Conservation (phyloP, 2,888 invertebrate genomes). For the Alloscopus bannaensis region DNA sequence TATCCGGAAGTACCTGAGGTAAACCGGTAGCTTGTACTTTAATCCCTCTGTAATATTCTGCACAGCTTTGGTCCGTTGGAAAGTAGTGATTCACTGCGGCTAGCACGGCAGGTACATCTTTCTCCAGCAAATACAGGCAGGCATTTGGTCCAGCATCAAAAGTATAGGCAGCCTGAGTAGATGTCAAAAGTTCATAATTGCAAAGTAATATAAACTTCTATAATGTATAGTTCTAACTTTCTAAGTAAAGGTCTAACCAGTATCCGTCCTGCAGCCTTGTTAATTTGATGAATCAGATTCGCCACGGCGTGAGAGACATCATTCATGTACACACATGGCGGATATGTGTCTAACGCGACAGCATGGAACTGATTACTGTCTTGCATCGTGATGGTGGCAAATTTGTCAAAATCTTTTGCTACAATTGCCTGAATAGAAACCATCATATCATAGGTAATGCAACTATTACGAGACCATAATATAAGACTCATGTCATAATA, state of each 20-base stretch:
- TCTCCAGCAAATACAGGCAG: slow-evolving; percentile 88
- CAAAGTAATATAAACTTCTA: background rate
- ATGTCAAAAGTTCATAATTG: background rate
- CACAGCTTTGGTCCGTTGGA: slow-evolving; percentile 78
- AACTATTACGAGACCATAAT: too few relatives aligned
- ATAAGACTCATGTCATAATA: too few relatives aligned
- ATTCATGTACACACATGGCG: slow-evolving; percentile 95
- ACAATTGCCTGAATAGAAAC: slow-evolving; percentile 78
- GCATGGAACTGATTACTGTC: slow-evolving; percentile 99
- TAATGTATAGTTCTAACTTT: slow-evolving; percentile 3
- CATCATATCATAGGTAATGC: too few relatives aligned
- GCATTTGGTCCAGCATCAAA: slow-evolving; percentile 99
- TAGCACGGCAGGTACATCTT: slow-evolving; percentile 83
- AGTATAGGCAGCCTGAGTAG: slow-evolving; percentile 89
- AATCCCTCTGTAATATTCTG: slow-evolving; percentile 79
- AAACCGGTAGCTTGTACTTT: slow-evolving; percentile 74
- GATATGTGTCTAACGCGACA: slow-evolving; percentile 92
- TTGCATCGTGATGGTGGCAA: slow-evolving; percentile 96
- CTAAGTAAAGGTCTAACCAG: too few relatives aligned
- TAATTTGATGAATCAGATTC: slow-evolving; percentile 88
- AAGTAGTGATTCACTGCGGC: slow-evolving; percentile 84
- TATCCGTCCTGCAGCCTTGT: slow-evolving; percentile 80
- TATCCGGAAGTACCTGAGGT: slow-evolving; percentile 70
- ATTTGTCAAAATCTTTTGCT: slow-evolving; percentile 84
- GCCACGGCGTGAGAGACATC: slow-evolving; percentile 89